Base-by-base conservation (phyloP, 2,113 vertebrate genomes). In the Platycercus adscitus region DNA sequence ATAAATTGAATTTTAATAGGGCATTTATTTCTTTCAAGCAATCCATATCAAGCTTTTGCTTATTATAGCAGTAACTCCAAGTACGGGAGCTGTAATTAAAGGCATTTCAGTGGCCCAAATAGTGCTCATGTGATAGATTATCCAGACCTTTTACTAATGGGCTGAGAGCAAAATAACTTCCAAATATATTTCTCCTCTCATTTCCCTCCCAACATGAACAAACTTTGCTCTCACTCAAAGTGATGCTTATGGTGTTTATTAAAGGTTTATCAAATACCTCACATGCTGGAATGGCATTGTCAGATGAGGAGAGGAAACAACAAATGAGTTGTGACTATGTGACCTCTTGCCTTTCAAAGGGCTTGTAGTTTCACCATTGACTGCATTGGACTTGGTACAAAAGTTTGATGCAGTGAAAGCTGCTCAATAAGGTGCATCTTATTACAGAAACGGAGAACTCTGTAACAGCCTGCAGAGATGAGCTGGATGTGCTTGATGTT, bases 1-100 rank as follows among this genome's bases (percentile, higher is more conserved):
- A 90, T 46, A 86, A 55, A 83, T 83, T 73, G 75, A 68, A 39
- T 86, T 96, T 96, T 96, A 96, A 93, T 92, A 76, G 56, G 31
- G 6, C 33, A 31, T 19, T 86, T 19, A 80, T 64, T 83, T 95
- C 75, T 93, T 95, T 86, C 88, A 56, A 78, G 60, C 63, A 90
- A 88, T 86, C 41, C 25, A 49, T 76, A 93, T 90, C 35, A 66
- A 84, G 24, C 14, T 84, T 92, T 90, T 91, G 76, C 41, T 88
- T 68, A 52, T 84, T 90, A 86, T 25, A 91, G 55, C 52, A 81
- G 47, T 79, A 88, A 69, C 37, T 86, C 52, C 69, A 90, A 21
- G 79, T 86, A 94, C 68, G 55, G 69, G 49, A 84, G 44, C 80
- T 90, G 47, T 79, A 94, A 97, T 93, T 96, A 95, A 90, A 90